phyloP scores from a whole-genome alignment of 2,113 vertebrate species.

The Poecilia latipinna region DNA sequence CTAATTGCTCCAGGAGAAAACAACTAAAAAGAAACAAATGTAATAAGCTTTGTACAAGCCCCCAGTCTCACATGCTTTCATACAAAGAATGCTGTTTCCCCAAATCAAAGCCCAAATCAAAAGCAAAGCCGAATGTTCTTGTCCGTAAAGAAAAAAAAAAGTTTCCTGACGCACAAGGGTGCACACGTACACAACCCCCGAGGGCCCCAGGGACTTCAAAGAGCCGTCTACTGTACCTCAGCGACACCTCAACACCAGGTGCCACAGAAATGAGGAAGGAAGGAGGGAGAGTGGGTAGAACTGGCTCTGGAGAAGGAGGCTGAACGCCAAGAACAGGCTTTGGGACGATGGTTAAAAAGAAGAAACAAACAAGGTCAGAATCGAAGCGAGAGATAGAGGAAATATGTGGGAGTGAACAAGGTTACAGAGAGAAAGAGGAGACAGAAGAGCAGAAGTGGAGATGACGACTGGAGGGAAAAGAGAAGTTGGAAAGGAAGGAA shows the following conservation, averaged over 20 bases:
- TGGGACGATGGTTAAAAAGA: neutral
- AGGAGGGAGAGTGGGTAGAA: constrained; percentile 18
- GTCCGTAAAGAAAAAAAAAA: constrained; percentile 40
- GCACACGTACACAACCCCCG: constrained; percentile 8
- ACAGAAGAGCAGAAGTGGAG: neutral
- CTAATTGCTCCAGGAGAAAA: too few relatives aligned
- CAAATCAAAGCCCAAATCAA: constrained; percentile 30
- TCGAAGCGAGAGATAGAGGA: constrained; percentile 7
- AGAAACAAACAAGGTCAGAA: neutral
- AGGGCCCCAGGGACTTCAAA: constrained; percentile 74
- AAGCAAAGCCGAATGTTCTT: constrained; percentile 48
- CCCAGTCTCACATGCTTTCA: neutral
- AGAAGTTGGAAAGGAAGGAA: constrained; percentile 9
- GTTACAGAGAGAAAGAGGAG: neutral
- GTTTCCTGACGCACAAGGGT: constrained; percentile 40
- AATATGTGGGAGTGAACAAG: neutral
- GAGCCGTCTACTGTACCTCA: constrained; percentile 66
- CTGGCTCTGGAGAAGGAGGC: constrained; percentile 2
- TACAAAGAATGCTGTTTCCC: neutral
- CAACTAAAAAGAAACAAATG: too few relatives aligned
- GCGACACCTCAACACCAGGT: constrained; percentile 73
- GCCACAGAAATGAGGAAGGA: constrained; percentile 38
- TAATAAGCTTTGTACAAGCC: neutral
- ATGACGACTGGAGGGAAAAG: neutral
- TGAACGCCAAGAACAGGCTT: neutral